phyloP scores from a whole-genome alignment of 2,113 vertebrate genomes.

The Pluvianellus socialis region DNA sequence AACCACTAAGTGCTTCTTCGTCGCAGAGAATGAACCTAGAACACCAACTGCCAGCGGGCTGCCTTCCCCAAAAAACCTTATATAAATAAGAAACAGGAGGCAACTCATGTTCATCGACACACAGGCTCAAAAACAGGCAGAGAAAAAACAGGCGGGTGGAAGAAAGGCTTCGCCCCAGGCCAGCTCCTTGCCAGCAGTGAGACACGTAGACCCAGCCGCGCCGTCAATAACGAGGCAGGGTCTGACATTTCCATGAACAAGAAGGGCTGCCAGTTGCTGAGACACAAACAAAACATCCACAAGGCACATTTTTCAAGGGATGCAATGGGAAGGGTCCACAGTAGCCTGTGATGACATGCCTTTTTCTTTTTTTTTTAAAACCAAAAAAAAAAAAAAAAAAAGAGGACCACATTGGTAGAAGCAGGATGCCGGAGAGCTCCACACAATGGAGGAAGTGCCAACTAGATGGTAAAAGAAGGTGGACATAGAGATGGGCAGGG shows the following conservation, averaged over 20 bases:
- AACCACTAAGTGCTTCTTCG: background rate
- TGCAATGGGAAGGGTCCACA: background rate
- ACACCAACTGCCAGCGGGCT: background rate
- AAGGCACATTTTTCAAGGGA: conserved; percentile 37
- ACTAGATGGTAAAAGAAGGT: background rate
- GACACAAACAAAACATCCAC: conserved; percentile 53
- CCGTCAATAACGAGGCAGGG: conserved; percentile 53
- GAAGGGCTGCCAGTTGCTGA: conserved; percentile 48
- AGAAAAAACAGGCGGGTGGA: background rate
- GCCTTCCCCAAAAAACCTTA: background rate
- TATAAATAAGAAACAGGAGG: background rate
- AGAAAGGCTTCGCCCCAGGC: conserved; percentile 57
- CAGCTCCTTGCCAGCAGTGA: background rate
- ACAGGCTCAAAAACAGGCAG: background rate
- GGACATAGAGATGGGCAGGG: background rate
- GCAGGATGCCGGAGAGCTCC: background rate
- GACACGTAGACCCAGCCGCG: background rate
- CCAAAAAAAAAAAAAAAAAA: too few relatives aligned
- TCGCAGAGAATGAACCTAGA: background rate
- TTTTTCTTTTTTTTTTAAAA: background rate
- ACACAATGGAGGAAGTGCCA: rapidly evolving
- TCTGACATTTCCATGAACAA: conserved; percentile 64
- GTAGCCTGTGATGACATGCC: background rate
- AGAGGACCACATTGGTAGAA: background rate
- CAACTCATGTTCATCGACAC: background rate